phyloP scores from a whole-genome alignment of 2,113 vertebrate genomes.

The Falco punctatus region DNA sequence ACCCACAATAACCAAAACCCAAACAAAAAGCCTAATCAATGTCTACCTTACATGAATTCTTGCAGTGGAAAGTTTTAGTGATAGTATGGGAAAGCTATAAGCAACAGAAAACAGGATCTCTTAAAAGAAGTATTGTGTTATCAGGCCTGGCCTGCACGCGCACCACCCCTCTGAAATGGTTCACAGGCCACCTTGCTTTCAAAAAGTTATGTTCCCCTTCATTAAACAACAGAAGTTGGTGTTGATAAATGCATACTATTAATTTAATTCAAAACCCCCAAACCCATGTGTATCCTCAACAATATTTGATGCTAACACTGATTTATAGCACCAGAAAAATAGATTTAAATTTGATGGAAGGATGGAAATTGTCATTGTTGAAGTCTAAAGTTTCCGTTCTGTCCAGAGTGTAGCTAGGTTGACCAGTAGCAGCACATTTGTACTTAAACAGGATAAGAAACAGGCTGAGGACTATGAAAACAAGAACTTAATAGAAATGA shows the following conservation, averaged over 20 bases:
- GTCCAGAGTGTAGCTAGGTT: neutral
- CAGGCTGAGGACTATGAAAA: neutral
- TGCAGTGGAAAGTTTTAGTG: neutral
- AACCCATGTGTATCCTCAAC: neutral
- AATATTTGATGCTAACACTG: neutral
- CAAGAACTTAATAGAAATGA: neutral
- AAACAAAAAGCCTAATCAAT: neutral
- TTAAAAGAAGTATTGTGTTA: neutral
- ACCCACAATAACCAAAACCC: neutral
- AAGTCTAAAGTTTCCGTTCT: neutral
- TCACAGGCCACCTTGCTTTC: neutral
- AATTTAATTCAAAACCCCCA: neutral
- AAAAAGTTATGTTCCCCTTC: neutral
- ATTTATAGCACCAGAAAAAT: neutral
- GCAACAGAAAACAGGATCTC: neutral
- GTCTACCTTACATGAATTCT: neutral
- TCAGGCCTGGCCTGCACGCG: neutral
- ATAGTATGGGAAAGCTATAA: neutral
- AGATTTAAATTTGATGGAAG: neutral
- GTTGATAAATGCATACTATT: neutral
- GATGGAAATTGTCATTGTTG: neutral
- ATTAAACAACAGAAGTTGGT: neutral
- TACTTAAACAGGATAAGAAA: neutral
- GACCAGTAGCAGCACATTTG: neutral
- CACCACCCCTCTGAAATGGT: accelerated